Conservation (phyloP, 2,888 invertebrate genomes). For the Sipha maydis region DNA sequence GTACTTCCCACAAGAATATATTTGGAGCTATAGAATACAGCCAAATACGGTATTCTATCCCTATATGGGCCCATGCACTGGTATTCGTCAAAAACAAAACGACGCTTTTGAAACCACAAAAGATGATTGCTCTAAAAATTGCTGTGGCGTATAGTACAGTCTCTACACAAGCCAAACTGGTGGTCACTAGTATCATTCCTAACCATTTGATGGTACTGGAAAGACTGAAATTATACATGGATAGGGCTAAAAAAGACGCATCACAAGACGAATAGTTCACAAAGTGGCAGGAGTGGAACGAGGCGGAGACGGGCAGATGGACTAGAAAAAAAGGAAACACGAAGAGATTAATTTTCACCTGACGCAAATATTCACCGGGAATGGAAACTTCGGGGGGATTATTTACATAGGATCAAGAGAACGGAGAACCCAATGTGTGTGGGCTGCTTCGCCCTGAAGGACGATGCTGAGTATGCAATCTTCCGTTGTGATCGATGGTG, state of each 20-base stretch:
- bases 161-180: conserved; percentile 6
- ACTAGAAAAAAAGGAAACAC: no score
- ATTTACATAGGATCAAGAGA: conserved; percentile 15
- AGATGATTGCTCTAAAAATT: no score
- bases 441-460: not conserved
- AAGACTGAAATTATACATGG: conserved; percentile 6
- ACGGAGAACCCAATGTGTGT: not conserved
- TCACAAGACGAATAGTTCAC: not conserved
- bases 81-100: no score
- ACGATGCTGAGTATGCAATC: conserved; percentile 8
- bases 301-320: conserved; percentile 15
- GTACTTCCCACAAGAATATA: not conserved
- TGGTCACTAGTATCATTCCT: conserved; percentile 18
- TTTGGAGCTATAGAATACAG: not conserved
- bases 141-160: conserved; percentile 4
- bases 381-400: not conserved
- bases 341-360: no score
- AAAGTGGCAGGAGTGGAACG: conserved; percentile 22
- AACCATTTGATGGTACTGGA: conserved; percentile 17
- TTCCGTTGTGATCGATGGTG: conserved; percentile 20
- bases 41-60: not conserved
- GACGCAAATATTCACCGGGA: not conserved
- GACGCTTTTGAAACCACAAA: no score
- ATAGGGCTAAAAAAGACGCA: conserved; percentile 6
- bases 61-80: conserved; percentile 18